A percentile compares a stretch with the other conserved stretches of the same genome.
phyloP scores from a whole-genome alignment of 2,888 invertebrate genomes.

The Aphodius sticticus region DNA sequence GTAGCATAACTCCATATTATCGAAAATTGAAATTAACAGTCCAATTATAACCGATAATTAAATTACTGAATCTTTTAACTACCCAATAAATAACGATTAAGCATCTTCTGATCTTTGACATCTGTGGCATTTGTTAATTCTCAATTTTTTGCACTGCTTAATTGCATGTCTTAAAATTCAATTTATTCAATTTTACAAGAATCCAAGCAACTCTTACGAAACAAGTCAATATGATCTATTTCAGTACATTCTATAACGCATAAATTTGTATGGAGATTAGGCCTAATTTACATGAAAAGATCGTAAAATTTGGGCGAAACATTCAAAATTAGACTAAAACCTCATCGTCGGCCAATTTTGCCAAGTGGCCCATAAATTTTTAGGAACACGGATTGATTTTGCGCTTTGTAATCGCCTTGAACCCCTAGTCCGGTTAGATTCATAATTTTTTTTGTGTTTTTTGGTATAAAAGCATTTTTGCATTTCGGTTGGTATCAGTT shows the following conservation, averaged over 20 bases:
- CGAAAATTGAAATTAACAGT: too few species aligned
- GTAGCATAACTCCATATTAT: too few species aligned
- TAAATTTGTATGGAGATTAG: not conserved
- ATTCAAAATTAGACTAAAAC: not conserved
- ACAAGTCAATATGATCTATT: not conserved
- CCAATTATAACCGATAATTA: not conserved
- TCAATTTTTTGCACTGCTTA: not conserved
- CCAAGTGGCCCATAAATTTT: not conserved
- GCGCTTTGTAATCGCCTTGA: too few species aligned
- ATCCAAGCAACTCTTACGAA: not conserved
- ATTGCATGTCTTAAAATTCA: not conserved
- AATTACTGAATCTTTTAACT: not conserved
- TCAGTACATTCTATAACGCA: not conserved
- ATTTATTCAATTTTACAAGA: not conserved
- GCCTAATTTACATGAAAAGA: not conserved
- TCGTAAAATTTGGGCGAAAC: slow-evolving; percentile 11
- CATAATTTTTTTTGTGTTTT: slow-evolving; percentile 6
- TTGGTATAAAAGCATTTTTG: not conserved
- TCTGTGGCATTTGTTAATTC: not conserved
- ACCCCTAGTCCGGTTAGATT: not conserved
- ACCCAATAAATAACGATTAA: not conserved
- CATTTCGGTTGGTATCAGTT: not conserved
- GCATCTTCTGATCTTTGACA: not conserved
- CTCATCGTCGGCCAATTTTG: not conserved
- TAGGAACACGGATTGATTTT: not conserved